Conservation (phyloP, 2,888 invertebrate species). For the Drosophila paramelanica region DNA sequence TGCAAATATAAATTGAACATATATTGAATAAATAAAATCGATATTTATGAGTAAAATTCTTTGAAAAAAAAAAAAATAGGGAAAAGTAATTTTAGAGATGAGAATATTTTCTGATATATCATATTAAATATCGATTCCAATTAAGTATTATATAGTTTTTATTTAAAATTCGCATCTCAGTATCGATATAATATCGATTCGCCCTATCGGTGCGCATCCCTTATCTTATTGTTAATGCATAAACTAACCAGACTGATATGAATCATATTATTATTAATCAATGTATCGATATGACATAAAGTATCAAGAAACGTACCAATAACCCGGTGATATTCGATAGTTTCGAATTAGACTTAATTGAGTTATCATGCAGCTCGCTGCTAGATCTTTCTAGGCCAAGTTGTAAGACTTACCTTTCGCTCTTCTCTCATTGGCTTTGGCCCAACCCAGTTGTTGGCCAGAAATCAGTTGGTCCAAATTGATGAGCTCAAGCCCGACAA, state of each 20-base stretch:
- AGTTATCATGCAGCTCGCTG: not conserved
- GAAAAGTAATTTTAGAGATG: too few relatives aligned
- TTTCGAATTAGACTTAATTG: not conserved
- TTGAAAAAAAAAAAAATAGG: too few relatives aligned
- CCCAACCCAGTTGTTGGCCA: slow-evolving; percentile 4
- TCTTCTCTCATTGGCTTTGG: not conserved
- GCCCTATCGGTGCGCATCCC: too few relatives aligned
- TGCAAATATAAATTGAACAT: too few relatives aligned
- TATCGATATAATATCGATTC: too few relatives aligned
- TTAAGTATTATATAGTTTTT: too few relatives aligned
- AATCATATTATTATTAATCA: not conserved
- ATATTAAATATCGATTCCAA: too few relatives aligned
- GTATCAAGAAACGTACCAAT: not conserved
- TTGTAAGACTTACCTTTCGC: not conserved
- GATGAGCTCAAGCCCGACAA: slow-evolving; percentile 50
- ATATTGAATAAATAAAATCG: too few relatives aligned
- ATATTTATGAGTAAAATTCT: too few relatives aligned
- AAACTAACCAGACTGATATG: not conserved
- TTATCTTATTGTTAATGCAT: not conserved
- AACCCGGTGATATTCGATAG: not conserved
- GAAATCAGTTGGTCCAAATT: slow-evolving; percentile 39
- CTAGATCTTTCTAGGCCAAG: not conserved
- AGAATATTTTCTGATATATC: too few relatives aligned
- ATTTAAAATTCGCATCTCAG: too few relatives aligned
- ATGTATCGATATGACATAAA: not conserved